Percentiles rank a stretch among this genome's conserved stretches.
Conservation (phyloP, 2,888 invertebrate genomes). For the Hirtodrosophila histrioides region DNA sequence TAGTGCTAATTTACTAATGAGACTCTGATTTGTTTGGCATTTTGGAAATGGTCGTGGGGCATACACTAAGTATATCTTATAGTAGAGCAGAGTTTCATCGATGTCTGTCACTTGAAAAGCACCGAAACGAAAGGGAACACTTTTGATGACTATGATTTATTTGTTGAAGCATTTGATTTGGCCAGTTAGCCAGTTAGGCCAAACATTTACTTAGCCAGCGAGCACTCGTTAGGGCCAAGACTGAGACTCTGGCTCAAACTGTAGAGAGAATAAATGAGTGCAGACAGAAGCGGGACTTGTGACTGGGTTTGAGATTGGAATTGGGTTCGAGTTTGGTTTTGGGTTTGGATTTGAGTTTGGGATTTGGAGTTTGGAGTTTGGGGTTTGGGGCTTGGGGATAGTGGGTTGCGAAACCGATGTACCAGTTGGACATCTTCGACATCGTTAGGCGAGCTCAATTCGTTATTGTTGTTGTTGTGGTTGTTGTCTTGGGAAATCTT, state of each 20-base stretch:
- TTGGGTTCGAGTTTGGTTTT: slow-evolving; percentile 21
- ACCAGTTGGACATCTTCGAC: slow-evolving; percentile 67
- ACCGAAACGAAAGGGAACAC: slow-evolving; percentile 39
- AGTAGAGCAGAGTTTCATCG: slow-evolving; percentile 18
- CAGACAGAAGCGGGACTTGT: slow-evolving; percentile 60
- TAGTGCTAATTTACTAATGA: slow-evolving; percentile 81
- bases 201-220: slow-evolving; percentile 52
- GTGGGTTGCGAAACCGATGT: slow-evolving; percentile 64
- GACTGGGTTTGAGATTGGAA: slow-evolving; percentile 42
- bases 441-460: slow-evolving; percentile 55
- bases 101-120: slow-evolving; percentile 45
- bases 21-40: slow-evolving; percentile 72
- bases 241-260: slow-evolving; percentile 1
- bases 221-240: slow-evolving; percentile 42
- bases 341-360: slow-evolving; percentile 9
- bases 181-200: slow-evolving; percentile 26
- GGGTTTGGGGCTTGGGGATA: slow-evolving; percentile 14
- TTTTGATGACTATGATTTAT: slow-evolving; percentile 61
- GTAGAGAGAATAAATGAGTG: slow-evolving; percentile 59
- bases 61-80: slow-evolving; percentile 17
- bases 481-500: slow-evolving; percentile 71
- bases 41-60: slow-evolving; percentile 36
- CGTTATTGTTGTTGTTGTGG: slow-evolving; percentile 24
- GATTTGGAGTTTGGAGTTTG: neutral
- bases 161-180: slow-evolving; percentile 49